These are phyloP conservation scores for Andrena bicolor DNA, from an alignment of 2,888 invertebrate genomes.

Conservation along the genomic window DNA sequence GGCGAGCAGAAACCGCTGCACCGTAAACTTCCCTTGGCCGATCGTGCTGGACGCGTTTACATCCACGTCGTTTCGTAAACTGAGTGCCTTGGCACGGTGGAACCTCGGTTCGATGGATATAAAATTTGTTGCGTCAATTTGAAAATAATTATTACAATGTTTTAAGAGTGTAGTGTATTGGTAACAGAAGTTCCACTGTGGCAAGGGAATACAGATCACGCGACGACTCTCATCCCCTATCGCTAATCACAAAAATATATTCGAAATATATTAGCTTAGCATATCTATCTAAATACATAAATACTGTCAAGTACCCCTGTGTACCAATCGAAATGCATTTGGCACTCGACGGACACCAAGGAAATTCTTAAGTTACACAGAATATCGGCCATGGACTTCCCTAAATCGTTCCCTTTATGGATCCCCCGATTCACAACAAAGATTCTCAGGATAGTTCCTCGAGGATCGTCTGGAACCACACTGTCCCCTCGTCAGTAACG, in stretches of 20 bases:
- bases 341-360: neutral
- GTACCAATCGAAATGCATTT: neutral
- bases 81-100: neutral
- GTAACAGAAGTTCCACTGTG: neutral
- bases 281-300: slow-evolving; percentile 2
- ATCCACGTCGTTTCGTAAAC: neutral
- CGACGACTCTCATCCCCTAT: neutral
- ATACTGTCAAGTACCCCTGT: slow-evolving; percentile 22
- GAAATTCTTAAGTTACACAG: neutral
- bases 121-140: neutral
- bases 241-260: slow-evolving; percentile 1
- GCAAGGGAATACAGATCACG: neutral
- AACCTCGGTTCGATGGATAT: neutral
- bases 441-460: neutral
- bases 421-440: slow-evolving; percentile 1
- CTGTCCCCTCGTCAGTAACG: neutral
- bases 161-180: neutral
- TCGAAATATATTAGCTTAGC: slow-evolving; percentile 1
- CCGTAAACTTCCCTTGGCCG: slow-evolving; percentile 1
- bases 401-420: neutral
- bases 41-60: neutral
- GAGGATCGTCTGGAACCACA: neutral
- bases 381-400: neutral
- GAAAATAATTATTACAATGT: neutral
- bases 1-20: neutral